phyloP scores from a whole-genome alignment of 1,140 invertebrate genomes.

The Hylaeus anthracinus region DNA sequence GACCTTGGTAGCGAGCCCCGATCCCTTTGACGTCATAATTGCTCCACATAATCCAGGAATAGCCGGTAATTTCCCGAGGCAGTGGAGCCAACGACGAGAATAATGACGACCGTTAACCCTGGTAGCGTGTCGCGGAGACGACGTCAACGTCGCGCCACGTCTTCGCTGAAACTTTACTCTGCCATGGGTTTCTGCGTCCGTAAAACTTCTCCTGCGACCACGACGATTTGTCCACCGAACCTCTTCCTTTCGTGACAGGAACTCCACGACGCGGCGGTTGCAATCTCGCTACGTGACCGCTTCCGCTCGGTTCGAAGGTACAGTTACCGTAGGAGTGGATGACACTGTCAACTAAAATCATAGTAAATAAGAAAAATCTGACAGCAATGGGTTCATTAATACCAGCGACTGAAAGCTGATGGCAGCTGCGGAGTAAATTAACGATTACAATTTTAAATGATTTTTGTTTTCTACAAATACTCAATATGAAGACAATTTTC shows the following conservation, averaged over 20 bases:
- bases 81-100: constrained; percentile 42
- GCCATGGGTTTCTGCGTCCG: constrained; percentile 31
- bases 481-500: no score
- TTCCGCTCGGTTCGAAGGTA: constrained; percentile 50
- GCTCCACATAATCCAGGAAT: constrained; percentile 49
- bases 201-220: constrained; percentile 55
- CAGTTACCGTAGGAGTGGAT: constrained; percentile 27
- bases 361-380: no score
- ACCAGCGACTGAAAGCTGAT: no score
- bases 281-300: constrained; percentile 23
- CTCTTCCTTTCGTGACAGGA: constrained; percentile 35
- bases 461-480: no score
- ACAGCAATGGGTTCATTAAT: no score
- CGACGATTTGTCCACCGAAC: constrained; percentile 58
- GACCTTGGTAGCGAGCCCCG: constrained; percentile 6
- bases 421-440: no score
- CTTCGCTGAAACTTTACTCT: constrained; percentile 51
- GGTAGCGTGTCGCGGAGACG: constrained; percentile 52
- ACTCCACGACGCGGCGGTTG: constrained; percentile 17
- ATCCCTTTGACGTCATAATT: constrained; percentile 60
- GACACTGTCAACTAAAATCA: no score
- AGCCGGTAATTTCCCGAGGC: constrained; percentile 60
- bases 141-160: constrained; percentile 43
- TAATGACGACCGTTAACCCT: constrained; percentile 70
- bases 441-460: no score